Base-by-base conservation (phyloP, 2,113 vertebrate species). In the Bagarius yarrelli region DNA sequence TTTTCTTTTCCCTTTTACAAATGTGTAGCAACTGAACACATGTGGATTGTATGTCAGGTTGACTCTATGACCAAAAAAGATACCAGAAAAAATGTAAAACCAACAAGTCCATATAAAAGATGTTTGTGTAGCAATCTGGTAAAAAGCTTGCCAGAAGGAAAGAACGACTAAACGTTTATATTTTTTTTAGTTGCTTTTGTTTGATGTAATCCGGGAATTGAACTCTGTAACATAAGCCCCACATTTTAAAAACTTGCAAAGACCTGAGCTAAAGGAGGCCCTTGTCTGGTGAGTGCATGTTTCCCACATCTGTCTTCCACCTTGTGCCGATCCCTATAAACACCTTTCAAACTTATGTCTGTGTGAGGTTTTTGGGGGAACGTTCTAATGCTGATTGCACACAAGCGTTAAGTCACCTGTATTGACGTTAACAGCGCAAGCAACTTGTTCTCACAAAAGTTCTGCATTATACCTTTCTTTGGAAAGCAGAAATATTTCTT, bases 171-270 rank as follows among this genome's bases (percentile, higher is more conserved):
- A 82, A 66, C 76, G 78, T 55, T 85, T n/a, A n/a, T n/a, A n/a
- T n/a, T n/a, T n/a, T n/a, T n/a, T 82, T 67, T 77, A 83, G 47
- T 79, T 78, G 85, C 73, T 85, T 87, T 83, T 87, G 90, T 93
- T 94, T 93, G 91, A 92, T 92, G 90, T 91, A 92, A 93, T 92
- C 90, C 92, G 93, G 93, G 92, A 94, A 94, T 92, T 93, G 92
- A 91, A 91, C 90, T 93, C 91, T 91, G 93, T 92, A 93, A 93
- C 90, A 89, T 89, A 91, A 93, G 89, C 89, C 87, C 87, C 89
- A 84, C 89, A 50, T 91, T 88, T 87, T 88, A 87, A 82, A 90
- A 87, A 81, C 86, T 87, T 89, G 89, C 87, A 91, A 87, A 88
- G 89, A 85, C 87, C 88, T 86, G 75, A 88, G 87, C 89, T 91